Base-by-base conservation (phyloP, 2,888 invertebrate genomes). In the Notodonta ziczac region DNA sequence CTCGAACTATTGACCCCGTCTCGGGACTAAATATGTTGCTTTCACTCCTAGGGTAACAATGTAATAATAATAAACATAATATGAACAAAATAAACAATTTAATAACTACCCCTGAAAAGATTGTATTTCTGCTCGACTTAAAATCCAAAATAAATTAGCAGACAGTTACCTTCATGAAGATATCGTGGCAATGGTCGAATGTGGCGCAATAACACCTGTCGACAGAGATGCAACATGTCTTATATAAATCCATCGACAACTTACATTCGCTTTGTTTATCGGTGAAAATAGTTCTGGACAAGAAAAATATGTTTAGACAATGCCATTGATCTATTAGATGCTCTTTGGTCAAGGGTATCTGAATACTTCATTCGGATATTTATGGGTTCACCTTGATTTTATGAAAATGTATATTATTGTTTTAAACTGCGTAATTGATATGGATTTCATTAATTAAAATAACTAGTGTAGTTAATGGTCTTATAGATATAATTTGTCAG, bases 281-380 rank as follows among this genome's bases (percentile, higher is more conserved):
- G 13, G 57, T 63, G 58, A 65, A 61, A 65, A 70, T 75, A 56
- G 53, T 55, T 59, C 71, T 73, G 70, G 72, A 74, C 66, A 70
- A 44, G 63, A 16, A 67, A 67, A 70, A 72, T 60, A 66, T 76
- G 69, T 65, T 67, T 59, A 24, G 50, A 55, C 39, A 55, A 51
- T 57, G 72, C 70, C 74, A 74, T 75, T 74, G 74, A 72, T 59
- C 69, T 56, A 74, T 39, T 67, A 55, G 58, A 46, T 54, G 53
- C 66, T 50, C 53, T 63, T 51, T 40, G 51, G 58, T 63, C 67
- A 72, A 75, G 70, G 72, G 68, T 68, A 66, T 62, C 60, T 63
- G 13, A 44, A 60, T 63, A 62, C 66, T 69, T 63, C 63, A 66
- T 73, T 73, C 71, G n/a, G 40, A 10, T 14, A 40, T 55, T 55